Evolutionary conservation across 2,888 invertebrate species (phyloP).

Genomic region (Apoderus coryli): DNA sequence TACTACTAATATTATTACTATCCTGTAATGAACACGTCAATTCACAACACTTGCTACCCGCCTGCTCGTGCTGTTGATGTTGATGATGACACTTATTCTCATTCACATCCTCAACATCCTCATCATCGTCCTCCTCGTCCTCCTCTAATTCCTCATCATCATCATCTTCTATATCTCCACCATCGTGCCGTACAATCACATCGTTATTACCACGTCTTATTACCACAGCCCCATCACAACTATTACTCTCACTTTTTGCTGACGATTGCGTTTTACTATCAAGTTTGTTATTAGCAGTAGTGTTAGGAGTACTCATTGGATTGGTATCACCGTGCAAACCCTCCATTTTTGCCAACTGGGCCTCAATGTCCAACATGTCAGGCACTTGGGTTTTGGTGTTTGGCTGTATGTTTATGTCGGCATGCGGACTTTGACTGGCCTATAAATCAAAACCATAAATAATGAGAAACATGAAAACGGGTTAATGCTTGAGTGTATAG

Average conservation of each 20-base stretch:
- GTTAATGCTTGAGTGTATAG: no score
- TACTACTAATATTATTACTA: conserved; percentile 25
- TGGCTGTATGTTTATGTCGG: conserved; percentile 27
- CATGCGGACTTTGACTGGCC: conserved; percentile 57
- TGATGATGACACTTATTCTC: conserved; percentile 25
- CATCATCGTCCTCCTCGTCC: conserved; percentile 9
- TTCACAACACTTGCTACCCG: conserved; percentile 31
- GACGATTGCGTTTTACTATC: no score
- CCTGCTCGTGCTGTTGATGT: no score
- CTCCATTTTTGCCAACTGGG: conserved; percentile 56
- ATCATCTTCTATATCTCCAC: background rate
- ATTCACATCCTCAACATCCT: conserved; percentile 22
- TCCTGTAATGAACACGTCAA: conserved; percentile 28
- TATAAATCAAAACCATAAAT: no score
- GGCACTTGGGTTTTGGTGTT: conserved; percentile 32
- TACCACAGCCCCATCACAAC: background rate
- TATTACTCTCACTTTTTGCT: no score
- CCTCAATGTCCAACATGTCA: conserved; percentile 50
- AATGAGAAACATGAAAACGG: no score
- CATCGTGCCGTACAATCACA: conserved; percentile 9
- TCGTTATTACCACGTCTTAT: background rate
- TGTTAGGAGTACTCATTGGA: no score
- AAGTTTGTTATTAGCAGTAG: no score
- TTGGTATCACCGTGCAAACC: conserved; percentile 29
- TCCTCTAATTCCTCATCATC: no score